Base-by-base conservation (phyloP, 2,888 invertebrate genomes). In the Eupelmus urozonus region DNA sequence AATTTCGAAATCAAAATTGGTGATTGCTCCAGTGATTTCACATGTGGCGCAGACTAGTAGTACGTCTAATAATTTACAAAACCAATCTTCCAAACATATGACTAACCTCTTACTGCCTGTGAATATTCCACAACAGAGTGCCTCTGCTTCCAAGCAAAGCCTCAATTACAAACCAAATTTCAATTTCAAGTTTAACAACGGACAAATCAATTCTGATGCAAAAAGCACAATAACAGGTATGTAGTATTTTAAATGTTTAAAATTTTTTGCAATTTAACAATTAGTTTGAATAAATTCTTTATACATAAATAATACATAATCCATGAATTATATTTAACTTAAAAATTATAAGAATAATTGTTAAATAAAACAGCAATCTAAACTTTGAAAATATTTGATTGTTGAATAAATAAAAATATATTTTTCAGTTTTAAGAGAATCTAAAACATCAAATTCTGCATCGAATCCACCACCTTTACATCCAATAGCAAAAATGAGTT, bases 221-320 rank as follows among this genome's bases (percentile, higher is more conserved):
- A 92, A 92, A 85, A 93, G 93, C 18, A 92, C 92, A 62, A 92
- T 93, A 60, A 93, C 93, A 73, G 93, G 93, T 71, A 92, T 7
- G 5, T 13, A 27, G 7, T 62, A 23, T 62, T 62, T 29, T 62
- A 57, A 40, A 42, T 20, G 3, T 23, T 20, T 18, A 23, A 53
- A 25, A 25, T 65, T 49, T n/a, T n/a, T n/a, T 42, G 7, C 16
- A 29, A n/a, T 13, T 49, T 49, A n/a, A 49, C 16, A 34, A 34
- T 34, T 34, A 34, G 34, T 9, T 34, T 34, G 34, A 34, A 13
- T 23, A 55, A 55, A 55, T 55, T 25, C 23, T 23, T n/a, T 20
- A 55, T 55, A 23, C 9, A 55, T 18, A 55, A 23, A 23, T 7
- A 34, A 42, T 42, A 18, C 16, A 34, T 18, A 13, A 40, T 60